Evolutionary conservation across 2,113 vertebrate genomes (phyloP).

Genomic region (Setophaga petechia): DNA sequence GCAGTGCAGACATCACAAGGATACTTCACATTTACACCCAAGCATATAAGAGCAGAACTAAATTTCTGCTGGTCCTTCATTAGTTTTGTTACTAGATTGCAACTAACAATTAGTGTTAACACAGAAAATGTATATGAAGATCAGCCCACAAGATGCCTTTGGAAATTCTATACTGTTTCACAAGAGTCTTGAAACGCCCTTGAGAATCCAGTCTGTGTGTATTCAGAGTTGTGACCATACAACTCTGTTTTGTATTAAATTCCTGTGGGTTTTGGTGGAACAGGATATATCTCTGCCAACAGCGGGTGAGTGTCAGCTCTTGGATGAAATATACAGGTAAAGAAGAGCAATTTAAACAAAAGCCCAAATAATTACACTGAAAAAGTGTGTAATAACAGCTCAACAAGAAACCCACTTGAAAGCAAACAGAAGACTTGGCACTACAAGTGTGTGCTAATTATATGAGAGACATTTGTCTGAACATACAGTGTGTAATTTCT

Average conservation of each 20-base stretch:
- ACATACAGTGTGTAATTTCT: background rate
- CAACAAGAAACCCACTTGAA: constrained; percentile 1
- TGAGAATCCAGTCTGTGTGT: background rate
- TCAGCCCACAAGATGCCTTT: background rate
- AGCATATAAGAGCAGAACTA: background rate
- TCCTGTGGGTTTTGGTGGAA: background rate
- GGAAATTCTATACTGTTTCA: background rate
- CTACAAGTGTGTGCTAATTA: background rate
- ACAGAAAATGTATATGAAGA: background rate
- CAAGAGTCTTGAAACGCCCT: background rate
- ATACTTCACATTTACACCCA: background rate
- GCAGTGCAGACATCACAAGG: background rate
- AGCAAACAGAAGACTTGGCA: background rate
- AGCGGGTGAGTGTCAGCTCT: background rate
- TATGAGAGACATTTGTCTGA: background rate
- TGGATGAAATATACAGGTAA: background rate
- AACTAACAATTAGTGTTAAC: background rate
- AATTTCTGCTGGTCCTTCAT: background rate
- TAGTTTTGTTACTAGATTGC: background rate
- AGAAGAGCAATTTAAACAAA: constrained; percentile 4
- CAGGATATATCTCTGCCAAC: background rate
- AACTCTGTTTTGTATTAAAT: background rate
- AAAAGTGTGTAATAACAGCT: background rate
- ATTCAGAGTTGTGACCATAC: background rate
- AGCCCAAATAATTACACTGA: background rate